Percentiles rank a stretch among this genome's conserved stretches.
Evolutionary conservation across 2,797 vertebrate species (phyloP).

Genomic region (Loriculus beryllinus): DNA sequence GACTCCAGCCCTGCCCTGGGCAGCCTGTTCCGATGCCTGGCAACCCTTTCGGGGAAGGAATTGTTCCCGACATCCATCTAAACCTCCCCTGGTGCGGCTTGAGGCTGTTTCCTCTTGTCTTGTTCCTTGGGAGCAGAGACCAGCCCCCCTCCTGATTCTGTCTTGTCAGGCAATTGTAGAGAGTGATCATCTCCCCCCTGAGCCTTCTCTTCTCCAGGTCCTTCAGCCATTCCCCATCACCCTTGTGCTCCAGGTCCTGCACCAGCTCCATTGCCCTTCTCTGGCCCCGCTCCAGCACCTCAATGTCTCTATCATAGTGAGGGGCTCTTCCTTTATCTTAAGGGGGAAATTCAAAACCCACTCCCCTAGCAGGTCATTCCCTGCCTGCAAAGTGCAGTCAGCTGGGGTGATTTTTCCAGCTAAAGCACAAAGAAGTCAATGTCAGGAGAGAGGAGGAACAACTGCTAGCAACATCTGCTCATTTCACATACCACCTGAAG

Average conservation of each 20-base stretch:
- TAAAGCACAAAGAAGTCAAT: accelerated
- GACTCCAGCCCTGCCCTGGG: background rate
- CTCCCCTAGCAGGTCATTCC: background rate
- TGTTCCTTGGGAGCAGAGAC: background rate
- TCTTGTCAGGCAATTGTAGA: background rate
- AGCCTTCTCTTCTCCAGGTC: background rate
- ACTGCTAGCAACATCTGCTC: accelerated
- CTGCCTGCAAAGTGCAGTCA: background rate
- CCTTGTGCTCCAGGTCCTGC: background rate
- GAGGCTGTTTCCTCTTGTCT: background rate
- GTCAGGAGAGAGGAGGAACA: background rate
- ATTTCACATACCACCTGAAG: accelerated
- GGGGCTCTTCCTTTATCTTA: background rate
- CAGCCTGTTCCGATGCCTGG: background rate
- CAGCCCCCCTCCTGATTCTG: background rate
- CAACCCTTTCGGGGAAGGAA: background rate
- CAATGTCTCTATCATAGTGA: background rate
- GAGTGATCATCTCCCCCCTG: background rate
- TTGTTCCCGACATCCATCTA: background rate
- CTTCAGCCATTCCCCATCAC: background rate
- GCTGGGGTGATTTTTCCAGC: accelerated
- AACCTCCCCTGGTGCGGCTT: background rate
- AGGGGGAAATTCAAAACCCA: background rate
- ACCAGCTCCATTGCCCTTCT: background rate
- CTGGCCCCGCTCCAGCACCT: background rate